Conservation (phyloP, 2,888 invertebrate species). For the Syrista parreyssii region DNA sequence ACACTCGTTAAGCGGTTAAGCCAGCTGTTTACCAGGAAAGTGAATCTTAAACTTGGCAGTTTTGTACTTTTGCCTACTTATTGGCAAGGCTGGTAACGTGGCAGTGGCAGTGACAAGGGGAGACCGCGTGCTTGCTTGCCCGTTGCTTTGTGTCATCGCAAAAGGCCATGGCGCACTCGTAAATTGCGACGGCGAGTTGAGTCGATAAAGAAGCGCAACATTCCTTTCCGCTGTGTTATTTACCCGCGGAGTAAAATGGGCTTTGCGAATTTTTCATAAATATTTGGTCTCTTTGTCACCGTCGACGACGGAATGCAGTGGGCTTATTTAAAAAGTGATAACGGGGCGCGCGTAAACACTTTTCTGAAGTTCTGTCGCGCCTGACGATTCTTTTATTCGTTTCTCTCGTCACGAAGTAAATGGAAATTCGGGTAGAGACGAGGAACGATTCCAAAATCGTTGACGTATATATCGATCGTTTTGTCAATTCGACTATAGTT, state of each 20-base stretch:
- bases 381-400: too few species aligned
- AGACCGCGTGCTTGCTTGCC: not conserved
- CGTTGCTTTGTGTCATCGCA: not conserved
- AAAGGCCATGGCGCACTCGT: not conserved
- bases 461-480: not conserved
- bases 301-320: constrained; percentile 22
- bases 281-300: constrained; percentile 44
- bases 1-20: not conserved
- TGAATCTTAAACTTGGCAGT: not conserved
- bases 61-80: not conserved
- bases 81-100: not conserved
- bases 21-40: not conserved
- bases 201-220: not conserved
- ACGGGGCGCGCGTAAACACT: constrained; percentile 15
- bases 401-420: not conserved
- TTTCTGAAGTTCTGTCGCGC: not conserved
- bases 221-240: constrained; percentile 2
- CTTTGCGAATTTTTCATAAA: constrained; percentile 44
- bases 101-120: not conserved
- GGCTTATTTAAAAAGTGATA: constrained; percentile 43
- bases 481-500: not conserved
- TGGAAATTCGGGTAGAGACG: too few species aligned
- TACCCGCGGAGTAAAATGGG: not conserved
- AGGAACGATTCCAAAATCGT: not conserved
- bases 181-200: not conserved